phyloP scores from a whole-genome alignment of 2,113 vertebrate species.

The Hippocampus mohnikei region DNA sequence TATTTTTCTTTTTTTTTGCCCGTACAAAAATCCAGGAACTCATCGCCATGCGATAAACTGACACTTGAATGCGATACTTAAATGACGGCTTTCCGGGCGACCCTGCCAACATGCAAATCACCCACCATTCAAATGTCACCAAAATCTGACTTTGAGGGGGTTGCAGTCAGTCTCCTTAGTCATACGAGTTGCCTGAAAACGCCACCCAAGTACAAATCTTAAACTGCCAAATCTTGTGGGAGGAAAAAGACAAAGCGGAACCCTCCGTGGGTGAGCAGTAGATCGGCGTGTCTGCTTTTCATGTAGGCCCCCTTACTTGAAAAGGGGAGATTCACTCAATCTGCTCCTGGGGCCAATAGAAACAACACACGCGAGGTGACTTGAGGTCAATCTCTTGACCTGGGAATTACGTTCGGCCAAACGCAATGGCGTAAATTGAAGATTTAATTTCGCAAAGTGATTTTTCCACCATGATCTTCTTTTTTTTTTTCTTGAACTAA shows the following conservation, averaged over 20 bases:
- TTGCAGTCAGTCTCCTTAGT: slow-evolving; percentile 44
- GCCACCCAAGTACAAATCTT: slow-evolving; percentile 15
- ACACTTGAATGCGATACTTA: slow-evolving; percentile 42
- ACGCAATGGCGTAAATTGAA: slow-evolving; percentile 17
- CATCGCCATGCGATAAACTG: slow-evolving; percentile 34
- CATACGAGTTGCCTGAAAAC: slow-evolving; percentile 26
- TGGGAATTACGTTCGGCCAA: slow-evolving; percentile 26
- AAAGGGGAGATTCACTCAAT: slow-evolving; percentile 2
- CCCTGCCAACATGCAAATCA: slow-evolving; percentile 59
- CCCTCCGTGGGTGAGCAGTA: slow-evolving; percentile 9
- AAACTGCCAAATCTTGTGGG: slow-evolving; percentile 18
- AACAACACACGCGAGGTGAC: slow-evolving; percentile 5
- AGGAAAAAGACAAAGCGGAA: not conserved
- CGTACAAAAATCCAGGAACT: slow-evolving; percentile 12
- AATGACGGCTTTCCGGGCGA: slow-evolving; percentile 29
- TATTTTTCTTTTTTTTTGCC: slow-evolving; percentile 1
- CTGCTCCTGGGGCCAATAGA: not conserved
- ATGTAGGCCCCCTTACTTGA: slow-evolving; percentile 7
- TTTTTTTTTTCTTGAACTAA: not conserved
- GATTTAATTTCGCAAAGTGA: slow-evolving; percentile 7
- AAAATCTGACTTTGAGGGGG: slow-evolving; percentile 36
- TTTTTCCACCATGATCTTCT: not conserved
- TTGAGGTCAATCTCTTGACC: slow-evolving; percentile 34
- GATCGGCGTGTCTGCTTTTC: slow-evolving; percentile 16
- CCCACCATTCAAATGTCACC: slow-evolving; percentile 53